Percentiles rank a stretch among this genome's conserved stretches.
These are phyloP conservation scores for Arnoldichthys spilopterus DNA, from an alignment of 2,797 vertebrate species.

Conservation along the genomic window DNA sequence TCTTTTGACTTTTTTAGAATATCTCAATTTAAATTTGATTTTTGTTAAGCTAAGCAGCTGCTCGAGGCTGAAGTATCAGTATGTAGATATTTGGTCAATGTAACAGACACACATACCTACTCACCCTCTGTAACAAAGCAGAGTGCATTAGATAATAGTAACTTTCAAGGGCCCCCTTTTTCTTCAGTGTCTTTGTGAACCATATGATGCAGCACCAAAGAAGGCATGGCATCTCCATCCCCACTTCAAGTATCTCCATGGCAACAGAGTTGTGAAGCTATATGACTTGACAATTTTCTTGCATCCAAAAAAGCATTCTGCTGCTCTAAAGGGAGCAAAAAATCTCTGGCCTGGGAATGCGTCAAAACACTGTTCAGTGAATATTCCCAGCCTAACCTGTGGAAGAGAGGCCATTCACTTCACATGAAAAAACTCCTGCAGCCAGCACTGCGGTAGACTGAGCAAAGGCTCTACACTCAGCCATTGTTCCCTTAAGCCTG, in stretches of 20 bases:
- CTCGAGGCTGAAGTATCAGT: too few relatives aligned
- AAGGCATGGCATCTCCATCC: conserved; percentile 56
- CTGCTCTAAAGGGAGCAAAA: conserved; percentile 36
- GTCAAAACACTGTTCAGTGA: conserved; percentile 54
- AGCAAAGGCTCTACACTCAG: background rate
- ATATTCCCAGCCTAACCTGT: conserved; percentile 58
- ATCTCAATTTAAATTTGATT: too few relatives aligned
- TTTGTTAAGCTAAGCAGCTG: too few relatives aligned
- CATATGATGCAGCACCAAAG: conserved; percentile 59
- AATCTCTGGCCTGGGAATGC: conserved; percentile 46
- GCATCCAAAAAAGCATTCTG: conserved; percentile 40
- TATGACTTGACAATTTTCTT: conserved; percentile 69
- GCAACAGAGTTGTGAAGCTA: conserved; percentile 69
- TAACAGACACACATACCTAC: conserved; percentile 7
- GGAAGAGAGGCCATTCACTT: conserved; percentile 24
- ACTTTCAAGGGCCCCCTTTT: conserved; percentile 52
- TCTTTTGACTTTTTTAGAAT: background rate
- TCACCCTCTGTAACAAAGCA: conserved; percentile 8
- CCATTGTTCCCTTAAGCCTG: conserved; percentile 28
- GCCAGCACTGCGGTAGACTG: conserved; percentile 5
- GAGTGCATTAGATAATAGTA: conserved; percentile 55
- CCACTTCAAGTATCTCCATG: conserved; percentile 72
- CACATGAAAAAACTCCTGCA: conserved; percentile 36
- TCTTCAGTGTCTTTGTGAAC: conserved; percentile 51
- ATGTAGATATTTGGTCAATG: background rate